Base-by-base conservation (phyloP, 2,888 invertebrate genomes). In the Eupithecia pulchellata region DNA sequence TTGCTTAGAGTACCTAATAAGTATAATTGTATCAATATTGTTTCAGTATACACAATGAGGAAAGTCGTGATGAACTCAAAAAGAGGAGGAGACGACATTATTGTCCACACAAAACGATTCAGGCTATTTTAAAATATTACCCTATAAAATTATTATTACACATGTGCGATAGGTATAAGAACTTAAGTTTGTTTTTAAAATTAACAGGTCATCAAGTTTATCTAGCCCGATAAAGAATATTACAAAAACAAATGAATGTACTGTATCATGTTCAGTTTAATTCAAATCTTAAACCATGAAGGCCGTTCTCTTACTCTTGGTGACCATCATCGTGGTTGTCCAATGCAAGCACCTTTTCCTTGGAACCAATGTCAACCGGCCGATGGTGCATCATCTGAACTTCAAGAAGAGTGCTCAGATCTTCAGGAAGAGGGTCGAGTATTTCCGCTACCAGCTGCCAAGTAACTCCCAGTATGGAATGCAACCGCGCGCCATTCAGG, bases 381-480 rank as follows among this genome's bases (percentile, higher is more conserved):
- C 84, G 0, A 2, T 85, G 64, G 79, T 89, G 0, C 86, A 83
- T 42, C 87, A 89, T 27, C 78, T 81, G 4, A 73, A 78, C 8
- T 83, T 73, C 0, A 69, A 85, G 13, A 88, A 81, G 61, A 72
- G 77, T 11, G 75, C 89, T 0, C 80, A 80, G 42, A 36, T 83
- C 4, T 86, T 88, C 29, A 82, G 79, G 42, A 91, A 91, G 73
- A 82, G 89, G n/a, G 78, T 91, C 2, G 91, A 91, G 73, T 85
- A 86, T 58, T 25, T 87, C 1, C 82, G 82, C 70, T 88, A 78
- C 63, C 67, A 74, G 4, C 20, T 90, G 42, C 88, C 89, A 0
- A 29, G 73, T 36, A 57, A 77, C 0, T 79, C n/a, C n/a, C n/a
- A 82, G 8, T 61, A 72, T 75, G 0, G 71, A 73, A 17, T 17